These are phyloP conservation scores for Lerista edwardsae DNA, from an alignment of 2,797 vertebrate species.

Conservation along the genomic window DNA sequence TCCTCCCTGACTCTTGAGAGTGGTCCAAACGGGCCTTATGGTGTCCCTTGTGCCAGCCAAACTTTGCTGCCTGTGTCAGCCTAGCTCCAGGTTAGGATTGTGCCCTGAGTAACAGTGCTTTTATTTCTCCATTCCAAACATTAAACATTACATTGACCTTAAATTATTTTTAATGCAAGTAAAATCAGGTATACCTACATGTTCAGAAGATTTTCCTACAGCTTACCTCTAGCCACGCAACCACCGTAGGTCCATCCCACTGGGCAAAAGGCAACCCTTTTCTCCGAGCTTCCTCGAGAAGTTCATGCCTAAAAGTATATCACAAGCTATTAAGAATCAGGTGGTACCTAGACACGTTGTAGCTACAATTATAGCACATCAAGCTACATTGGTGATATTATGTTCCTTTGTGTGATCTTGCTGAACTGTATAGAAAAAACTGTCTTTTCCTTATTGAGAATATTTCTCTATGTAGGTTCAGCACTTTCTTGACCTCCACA, in stretches of 20 bases:
- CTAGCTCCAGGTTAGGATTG: no score
- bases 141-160: not conserved
- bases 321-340: constrained; percentile 52
- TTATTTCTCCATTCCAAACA: not conserved
- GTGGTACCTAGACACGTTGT: not conserved
- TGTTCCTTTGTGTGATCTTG: not conserved
- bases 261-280: constrained; percentile 97
- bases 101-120: not conserved
- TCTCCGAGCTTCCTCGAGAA: constrained; percentile 94
- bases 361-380: constrained; percentile 9
- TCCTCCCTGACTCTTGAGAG: no score
- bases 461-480: not conserved
- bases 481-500: not conserved
- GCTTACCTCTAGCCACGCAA: constrained; percentile 95
- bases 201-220: not conserved
- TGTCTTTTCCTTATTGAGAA: not conserved
- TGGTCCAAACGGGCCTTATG: no score
- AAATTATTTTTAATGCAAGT: not conserved
- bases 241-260: constrained; percentile 96
- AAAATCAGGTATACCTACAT: not conserved
- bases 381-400: constrained; percentile 13
- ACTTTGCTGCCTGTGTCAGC: no score
- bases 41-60: no score
- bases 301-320: constrained; percentile 87
- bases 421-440: constrained; percentile 30